phyloP scores from a whole-genome alignment of 2,888 invertebrate species.

The Trypoxylon attenuatum region DNA sequence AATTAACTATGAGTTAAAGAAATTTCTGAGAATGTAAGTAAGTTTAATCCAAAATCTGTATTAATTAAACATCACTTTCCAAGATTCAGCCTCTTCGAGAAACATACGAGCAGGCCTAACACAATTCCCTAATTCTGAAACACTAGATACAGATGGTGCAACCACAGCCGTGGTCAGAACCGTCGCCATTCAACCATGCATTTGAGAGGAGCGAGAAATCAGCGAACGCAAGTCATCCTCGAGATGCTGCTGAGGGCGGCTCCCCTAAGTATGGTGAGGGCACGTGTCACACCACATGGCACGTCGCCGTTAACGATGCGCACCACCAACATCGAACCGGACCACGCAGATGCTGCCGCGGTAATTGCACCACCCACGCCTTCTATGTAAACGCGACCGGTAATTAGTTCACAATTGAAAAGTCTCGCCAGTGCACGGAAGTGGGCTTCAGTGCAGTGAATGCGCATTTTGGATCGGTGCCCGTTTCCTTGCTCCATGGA shows the following conservation, averaged over 20 bases:
- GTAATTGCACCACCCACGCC: conserved; percentile 60
- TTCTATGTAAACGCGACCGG: conserved; percentile 47
- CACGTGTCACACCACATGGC: conserved; percentile 63
- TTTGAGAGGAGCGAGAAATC: neutral
- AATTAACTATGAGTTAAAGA: no score
- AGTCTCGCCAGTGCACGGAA: conserved; percentile 12
- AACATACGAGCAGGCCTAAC: no score
- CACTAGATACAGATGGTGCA: neutral
- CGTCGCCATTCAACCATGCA: neutral
- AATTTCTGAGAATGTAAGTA: no score
- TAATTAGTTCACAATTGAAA: conserved; percentile 70
- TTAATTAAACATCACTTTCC: no score
- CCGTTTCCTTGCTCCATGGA: no score
- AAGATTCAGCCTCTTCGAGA: no score
- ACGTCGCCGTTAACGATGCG: conserved; percentile 52
- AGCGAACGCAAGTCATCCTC: conserved; percentile 28
- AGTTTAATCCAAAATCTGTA: no score
- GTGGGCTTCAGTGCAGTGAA: no score
- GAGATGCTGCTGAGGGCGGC: conserved; percentile 3
- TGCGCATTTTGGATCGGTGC: no score
- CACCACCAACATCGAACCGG: conserved; percentile 36
- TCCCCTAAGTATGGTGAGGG: conserved; percentile 34
- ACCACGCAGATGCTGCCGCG: conserved; percentile 65
- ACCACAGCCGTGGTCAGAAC: neutral
- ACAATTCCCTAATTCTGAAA: no score